These are phyloP conservation scores for Nemapogon koenigi DNA, from an alignment of 2,888 invertebrate genomes.

Conservation along the genomic window DNA sequence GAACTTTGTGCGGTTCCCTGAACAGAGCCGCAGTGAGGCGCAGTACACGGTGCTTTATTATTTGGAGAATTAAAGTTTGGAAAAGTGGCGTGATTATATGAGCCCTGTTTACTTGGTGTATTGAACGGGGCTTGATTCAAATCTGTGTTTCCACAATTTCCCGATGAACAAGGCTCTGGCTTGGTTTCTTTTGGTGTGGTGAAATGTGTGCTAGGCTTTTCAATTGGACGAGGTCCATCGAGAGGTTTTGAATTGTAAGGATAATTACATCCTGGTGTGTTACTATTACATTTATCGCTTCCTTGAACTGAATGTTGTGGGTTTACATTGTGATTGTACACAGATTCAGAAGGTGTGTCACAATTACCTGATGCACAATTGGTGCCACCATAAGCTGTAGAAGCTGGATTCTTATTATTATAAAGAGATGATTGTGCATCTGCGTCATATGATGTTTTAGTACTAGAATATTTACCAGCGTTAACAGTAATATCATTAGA, in stretches of 20 bases:
- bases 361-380: constrained; percentile 4
- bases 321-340: not conserved
- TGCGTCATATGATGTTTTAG: constrained; percentile 13
- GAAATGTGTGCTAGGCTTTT: constrained; percentile 29
- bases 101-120: no score
- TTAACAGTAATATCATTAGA: constrained; percentile 20
- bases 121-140: no score
- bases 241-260: constrained; percentile 8
- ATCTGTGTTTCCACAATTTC: not conserved
- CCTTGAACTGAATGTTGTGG: constrained; percentile 1
- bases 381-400: constrained; percentile 16
- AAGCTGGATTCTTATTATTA: constrained; percentile 9
- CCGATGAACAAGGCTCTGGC: constrained; percentile 2
- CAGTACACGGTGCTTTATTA: no score
- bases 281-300: not conserved
- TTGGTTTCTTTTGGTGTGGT: constrained; percentile 27
- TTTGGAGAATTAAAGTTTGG: no score
- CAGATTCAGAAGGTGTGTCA: not conserved
- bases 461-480: constrained; percentile 13
- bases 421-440: constrained; percentile 3
- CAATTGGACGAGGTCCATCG: constrained; percentile 16
- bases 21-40: no score
- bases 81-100: no score
- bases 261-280: constrained; percentile 6
- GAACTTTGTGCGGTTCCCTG: not conserved